Percentiles rank a stretch among this genome's conserved stretches.
These are phyloP conservation scores for Galerucella calmariensis DNA, from an alignment of 2,888 invertebrate species.

Conservation along the genomic window DNA sequence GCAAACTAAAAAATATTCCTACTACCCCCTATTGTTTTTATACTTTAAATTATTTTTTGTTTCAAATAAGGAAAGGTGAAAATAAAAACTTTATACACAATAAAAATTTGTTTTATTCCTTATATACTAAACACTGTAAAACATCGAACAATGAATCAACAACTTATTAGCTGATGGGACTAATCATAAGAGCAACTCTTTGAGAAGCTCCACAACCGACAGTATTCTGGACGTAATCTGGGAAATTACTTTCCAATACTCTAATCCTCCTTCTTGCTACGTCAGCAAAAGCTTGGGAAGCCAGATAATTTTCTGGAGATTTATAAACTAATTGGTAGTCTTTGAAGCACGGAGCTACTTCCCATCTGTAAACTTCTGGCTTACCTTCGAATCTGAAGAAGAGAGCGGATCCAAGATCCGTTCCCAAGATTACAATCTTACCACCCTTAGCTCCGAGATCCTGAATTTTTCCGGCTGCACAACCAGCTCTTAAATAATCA, in stretches of 20 bases:
- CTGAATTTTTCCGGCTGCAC: conserved; percentile 68
- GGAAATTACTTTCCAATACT: conserved; percentile 75
- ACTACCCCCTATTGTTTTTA: too few species aligned
- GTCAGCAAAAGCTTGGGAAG: conserved; percentile 70
- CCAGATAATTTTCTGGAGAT: conserved; percentile 65
- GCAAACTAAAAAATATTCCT: too few species aligned
- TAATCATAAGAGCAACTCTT: conserved; percentile 64
- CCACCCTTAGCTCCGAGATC: conserved; percentile 67
- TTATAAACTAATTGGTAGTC: conserved; percentile 12
- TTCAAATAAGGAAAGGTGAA: neutral
- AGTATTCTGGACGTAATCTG: conserved; percentile 71
- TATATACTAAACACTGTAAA: conserved; percentile 6
- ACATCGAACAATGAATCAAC: neutral
- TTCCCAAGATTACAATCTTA: conserved; percentile 70
- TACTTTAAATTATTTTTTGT: too few species aligned
- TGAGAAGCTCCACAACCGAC: conserved; percentile 73
- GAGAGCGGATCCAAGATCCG: conserved; percentile 70
- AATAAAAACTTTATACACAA: neutral
- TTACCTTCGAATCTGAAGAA: conserved; percentile 74
- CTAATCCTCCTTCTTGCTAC: conserved; percentile 66
- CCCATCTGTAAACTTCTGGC: conserved; percentile 74
- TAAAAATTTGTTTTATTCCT: conserved; percentile 11
- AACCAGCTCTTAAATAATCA: conserved; percentile 67
- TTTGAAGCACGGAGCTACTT: conserved; percentile 69
- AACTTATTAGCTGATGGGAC: neutral